Base-by-base conservation (phyloP, 2,113 vertebrate species). In the Pipa parva region DNA sequence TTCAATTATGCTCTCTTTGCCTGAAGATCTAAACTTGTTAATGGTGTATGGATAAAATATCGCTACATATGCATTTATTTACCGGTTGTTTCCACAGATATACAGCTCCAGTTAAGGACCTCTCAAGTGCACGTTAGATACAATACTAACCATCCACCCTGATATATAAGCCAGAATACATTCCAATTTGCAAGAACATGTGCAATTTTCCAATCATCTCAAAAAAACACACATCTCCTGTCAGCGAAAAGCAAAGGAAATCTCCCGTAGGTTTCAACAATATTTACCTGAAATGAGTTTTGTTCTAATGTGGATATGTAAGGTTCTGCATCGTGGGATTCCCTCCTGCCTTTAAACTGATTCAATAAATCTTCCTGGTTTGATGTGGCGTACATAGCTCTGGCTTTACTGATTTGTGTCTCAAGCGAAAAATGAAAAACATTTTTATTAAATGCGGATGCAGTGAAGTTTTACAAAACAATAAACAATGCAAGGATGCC, bases 281-380 rank as follows among this genome's bases (percentile, higher is more conserved):
- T 21, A 61, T 52, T 48, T 61, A 36, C 27, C 49, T 70, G 57
- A 54, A 70, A 70, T 67, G 20, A 36, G 46, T 59, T 51, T 49
- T 50, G 60, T 54, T 60, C 29, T 58, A 15, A 36, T 60, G 54
- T 42, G 33, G 48, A 49, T 70, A 21, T 69, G 37, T 22, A 45
- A 50, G n/a, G 66, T 70, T 70, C 58, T 37, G 33, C 58, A 60
- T 70, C 49, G 29, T 28, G 24, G 22, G 55, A 29, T 58, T 50
- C 60, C 36, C 52, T 33, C 59, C 37, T 42, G 13, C 31, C 48
- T 61, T 70, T 59, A 61, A 27, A 52, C 46, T 24, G 48, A 58
- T 52, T 61, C 48, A 45, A 60, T 61, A 70, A 61, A 70, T 70
- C 66, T 54, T 45, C 33, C 33, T 5, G 33, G 58, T 70, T 33